Percentiles rank a stretch among this genome's conserved stretches.
phyloP scores from a whole-genome alignment of 2,888 invertebrate genomes.

The Ornithoptera alexandrae region DNA sequence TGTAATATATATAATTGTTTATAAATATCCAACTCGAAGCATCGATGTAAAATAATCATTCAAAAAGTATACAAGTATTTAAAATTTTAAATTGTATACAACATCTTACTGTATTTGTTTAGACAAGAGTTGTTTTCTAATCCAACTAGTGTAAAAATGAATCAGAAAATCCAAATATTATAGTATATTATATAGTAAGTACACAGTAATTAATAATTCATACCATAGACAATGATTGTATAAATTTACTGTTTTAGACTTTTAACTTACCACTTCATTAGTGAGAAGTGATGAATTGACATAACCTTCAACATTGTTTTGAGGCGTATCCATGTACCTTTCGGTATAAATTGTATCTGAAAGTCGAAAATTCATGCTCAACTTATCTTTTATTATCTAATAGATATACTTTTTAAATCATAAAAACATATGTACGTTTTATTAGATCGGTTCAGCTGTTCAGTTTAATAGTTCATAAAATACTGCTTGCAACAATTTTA shows the following conservation, averaged over 20 bases:
- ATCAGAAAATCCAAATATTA: too few relatives aligned
- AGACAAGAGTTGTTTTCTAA: too few relatives aligned
- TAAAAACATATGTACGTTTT: neutral
- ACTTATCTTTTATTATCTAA: neutral
- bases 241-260: neutral
- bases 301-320: constrained; percentile 88
- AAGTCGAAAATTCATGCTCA: constrained; percentile 31
- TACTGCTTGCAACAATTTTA: neutral
- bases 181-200: too few relatives aligned
- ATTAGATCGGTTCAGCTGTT: too few relatives aligned
- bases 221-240: neutral
- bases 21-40: neutral
- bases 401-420: neutral
- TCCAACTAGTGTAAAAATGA: too few relatives aligned
- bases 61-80: too few relatives aligned
- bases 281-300: constrained; percentile 87
- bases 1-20: neutral
- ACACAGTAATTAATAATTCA: neutral
- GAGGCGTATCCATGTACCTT: constrained; percentile 95
- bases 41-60: neutral
- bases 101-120: too few relatives aligned
- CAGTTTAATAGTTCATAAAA: too few relatives aligned
- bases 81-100: too few relatives aligned
- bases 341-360: constrained; percentile 98
- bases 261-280: constrained; percentile 62